Base-by-base conservation (phyloP, 2,113 vertebrate genomes). In the Nyctibius bracteatus region DNA sequence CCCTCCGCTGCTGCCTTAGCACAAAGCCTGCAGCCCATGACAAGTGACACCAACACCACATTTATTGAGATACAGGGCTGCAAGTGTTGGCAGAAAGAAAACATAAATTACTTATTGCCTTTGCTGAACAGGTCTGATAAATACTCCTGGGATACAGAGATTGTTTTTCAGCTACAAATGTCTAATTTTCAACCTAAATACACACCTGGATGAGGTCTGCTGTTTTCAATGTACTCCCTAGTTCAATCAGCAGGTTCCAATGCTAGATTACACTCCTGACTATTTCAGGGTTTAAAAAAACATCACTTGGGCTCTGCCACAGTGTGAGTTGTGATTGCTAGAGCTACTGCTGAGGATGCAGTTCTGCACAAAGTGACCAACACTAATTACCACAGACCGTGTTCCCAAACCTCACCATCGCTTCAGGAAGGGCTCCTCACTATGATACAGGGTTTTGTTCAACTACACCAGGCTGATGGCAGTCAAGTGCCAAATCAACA, bases 191-290 rank as follows among this genome's bases (percentile, higher is more conserved):
- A 87, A 49, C 10, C 28, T 11, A 59, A 71, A 35, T 28, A 27
- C 7, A 41, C 5, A 39, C 12, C 37, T 75, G 57, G 24, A 52
- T 49, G 47, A 58, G 19, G 31, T 12, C 23, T 67, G 11, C 43
- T 67, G 67, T 25, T 83, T 83, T 54, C 71, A 49, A 8, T 30
- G 43, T 10, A 13, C 14, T 75, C 37, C 22, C 12, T 7, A 18
- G 14, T 24, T 49, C 37, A 37, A 17, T 17, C 24, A 41, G n/a
- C 16, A 35, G 24, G 41, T 41, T 57, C 27, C 39, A 72, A 1
- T 0, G 0, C 9, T 37, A 24, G 19, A 46, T 37, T 25, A 43
- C 3, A 35, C 12, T 13, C 0, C 0, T 21, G 22, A 28, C 12
- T 61, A 4, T 47, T 24, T 62, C 62, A 35, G 31, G 22, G 22